Evolutionary conservation across 2,888 invertebrate species (phyloP), one percentile per base, ranked within the genome.

Genomic region (Sarcophaga rosellei): DNA sequence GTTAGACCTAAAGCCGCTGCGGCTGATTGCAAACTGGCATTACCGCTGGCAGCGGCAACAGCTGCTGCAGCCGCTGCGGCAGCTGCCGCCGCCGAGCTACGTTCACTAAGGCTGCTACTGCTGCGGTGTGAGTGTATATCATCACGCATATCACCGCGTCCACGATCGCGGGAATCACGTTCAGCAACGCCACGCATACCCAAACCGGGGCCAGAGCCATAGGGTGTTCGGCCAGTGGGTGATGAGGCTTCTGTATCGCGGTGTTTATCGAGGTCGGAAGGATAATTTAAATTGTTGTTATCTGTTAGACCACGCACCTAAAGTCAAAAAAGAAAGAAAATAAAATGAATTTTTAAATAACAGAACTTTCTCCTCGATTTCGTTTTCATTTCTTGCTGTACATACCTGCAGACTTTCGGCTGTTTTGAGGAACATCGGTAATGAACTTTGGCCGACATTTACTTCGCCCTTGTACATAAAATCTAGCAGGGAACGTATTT

Each of bases 391-490:
- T n/a, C n/a, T n/a, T n/a, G 8, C 8, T 63, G 21, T 25, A 89
- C 88, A 73, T 91, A 95, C 97, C 95, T 98, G 97, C 94, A 98
- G 95, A 90, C 97, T 97, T 94, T 97, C 97, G 90, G 97, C 97
- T 91, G 97, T 98, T 95, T 97, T 97, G 93, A 98, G 95, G 95
- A 98, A 97, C 95, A 96, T 96, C 91, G 97, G 96, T 94, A 98
- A 94, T 94, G 97, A 96, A 94, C 97, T 96, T 94, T 98, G 97
- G 92, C 97, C 97, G 93, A 98, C 97, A 94, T 97, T 97, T 91
- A 97, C 97, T 94, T 97, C 97, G 90, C 96, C 96, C 94, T 97
- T 97, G 94, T 98, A 98, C 97, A 98, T 98, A 94, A 97, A 98
- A 94, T 97, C 97, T 93, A 97, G 95, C 92, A 97, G 94, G 89